Evolutionary conservation across 1,140 invertebrate genomes (phyloP).

Genomic region (Latrodectus geometricus): DNA sequence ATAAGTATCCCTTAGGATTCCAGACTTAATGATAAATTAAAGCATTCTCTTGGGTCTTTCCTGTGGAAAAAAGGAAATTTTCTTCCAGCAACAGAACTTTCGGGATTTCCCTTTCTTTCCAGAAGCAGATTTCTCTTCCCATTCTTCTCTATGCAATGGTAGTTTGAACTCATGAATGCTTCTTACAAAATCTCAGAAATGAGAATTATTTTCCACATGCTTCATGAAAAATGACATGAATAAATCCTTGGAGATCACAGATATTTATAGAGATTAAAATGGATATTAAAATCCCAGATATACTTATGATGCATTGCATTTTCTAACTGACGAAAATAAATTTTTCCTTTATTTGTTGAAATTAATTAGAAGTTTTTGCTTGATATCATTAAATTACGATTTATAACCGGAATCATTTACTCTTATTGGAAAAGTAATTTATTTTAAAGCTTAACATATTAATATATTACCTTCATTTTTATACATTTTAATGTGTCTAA

Average conservation of each 20-base stretch:
- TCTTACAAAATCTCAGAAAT: conserved; percentile 4
- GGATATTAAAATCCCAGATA: no score
- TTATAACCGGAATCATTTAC: no score
- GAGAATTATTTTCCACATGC: conserved; percentile 8
- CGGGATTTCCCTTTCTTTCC: conserved; percentile 9
- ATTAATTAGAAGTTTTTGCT: no score
- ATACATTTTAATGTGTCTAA: no score
- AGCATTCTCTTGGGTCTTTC: conserved; percentile 40
- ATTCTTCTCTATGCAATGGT: conserved; percentile 10
- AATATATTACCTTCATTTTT: no score
- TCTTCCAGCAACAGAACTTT: conserved; percentile 9
- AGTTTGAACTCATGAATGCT: conserved; percentile 27
- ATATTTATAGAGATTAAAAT: background rate
- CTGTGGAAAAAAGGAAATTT: conserved; percentile 10
- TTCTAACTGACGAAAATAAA: no score
- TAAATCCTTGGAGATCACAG: background rate
- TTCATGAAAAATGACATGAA: background rate
- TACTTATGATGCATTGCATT: no score
- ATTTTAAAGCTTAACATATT: no score
- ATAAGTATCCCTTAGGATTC: background rate
- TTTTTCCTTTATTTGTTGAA: no score
- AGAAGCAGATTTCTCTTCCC: background rate
- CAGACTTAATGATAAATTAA: conserved; percentile 55
- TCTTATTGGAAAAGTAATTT: no score
- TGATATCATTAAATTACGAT: no score